A percentile compares a stretch with the other conserved stretches of the same genome.
These are phyloP conservation scores for Elegia similella DNA, from an alignment of 2,888 invertebrate genomes.

Conservation along the genomic window DNA sequence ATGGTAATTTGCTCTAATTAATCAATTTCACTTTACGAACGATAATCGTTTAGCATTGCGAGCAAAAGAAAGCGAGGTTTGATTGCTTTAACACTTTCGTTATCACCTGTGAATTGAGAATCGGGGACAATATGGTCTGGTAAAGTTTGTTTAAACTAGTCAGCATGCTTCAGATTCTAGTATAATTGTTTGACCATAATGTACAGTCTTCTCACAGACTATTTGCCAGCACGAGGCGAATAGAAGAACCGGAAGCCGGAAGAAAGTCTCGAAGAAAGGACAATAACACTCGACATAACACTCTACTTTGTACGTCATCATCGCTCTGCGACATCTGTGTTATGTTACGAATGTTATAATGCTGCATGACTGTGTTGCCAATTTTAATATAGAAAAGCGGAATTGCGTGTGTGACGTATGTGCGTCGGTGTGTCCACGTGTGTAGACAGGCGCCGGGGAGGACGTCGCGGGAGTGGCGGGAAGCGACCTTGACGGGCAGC, in stretches of 20 bases:
- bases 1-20: conserved; percentile 17
- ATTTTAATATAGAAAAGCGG: not conserved
- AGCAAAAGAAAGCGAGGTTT: conserved; percentile 7
- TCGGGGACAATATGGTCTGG: not conserved
- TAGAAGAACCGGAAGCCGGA: conserved; percentile 1
- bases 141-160: not conserved
- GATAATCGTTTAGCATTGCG: not conserved
- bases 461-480: conserved; percentile 60
- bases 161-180: not conserved
- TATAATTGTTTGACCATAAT: not conserved
- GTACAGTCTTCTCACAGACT: not conserved
- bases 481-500: conserved; percentile 69
- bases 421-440: conserved; percentile 3
- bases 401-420: not conserved
- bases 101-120: not conserved
- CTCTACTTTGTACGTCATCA: not conserved
- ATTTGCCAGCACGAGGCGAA: not conserved
- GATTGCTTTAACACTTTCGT: conserved; percentile 2
- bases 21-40: conserved; percentile 12
- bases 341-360: not conserved
- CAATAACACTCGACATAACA: not conserved
- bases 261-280: not conserved
- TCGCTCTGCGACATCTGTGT: not conserved
- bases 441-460: conserved; percentile 5
- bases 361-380: not conserved